Evolutionary conservation across 2,113 vertebrate species (phyloP).

Genomic region (Catharus bicknelli): DNA sequence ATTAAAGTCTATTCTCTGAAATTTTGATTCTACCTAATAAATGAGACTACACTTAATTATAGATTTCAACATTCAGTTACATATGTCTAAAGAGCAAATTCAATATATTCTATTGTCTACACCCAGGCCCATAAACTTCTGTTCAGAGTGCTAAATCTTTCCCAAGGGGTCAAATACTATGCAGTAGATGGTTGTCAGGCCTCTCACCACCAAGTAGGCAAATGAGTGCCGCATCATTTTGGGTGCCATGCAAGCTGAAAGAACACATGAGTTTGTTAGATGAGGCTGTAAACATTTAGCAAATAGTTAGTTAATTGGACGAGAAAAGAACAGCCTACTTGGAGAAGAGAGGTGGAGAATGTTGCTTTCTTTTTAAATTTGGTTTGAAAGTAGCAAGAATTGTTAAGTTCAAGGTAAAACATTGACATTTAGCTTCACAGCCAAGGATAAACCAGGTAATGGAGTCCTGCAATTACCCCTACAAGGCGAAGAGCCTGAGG

Average conservation of each 20-base stretch:
- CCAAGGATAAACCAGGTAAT: neutral
- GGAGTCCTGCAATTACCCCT: neutral
- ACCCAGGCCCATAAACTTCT: neutral
- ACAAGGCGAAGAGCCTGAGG: neutral
- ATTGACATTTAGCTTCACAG: neutral
- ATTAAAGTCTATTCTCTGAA: neutral
- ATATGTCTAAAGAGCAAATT: neutral
- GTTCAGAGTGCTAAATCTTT: neutral
- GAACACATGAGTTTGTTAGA: neutral
- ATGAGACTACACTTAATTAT: neutral
- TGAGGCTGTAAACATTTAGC: neutral
- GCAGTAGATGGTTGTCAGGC: neutral
- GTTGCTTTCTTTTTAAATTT: neutral
- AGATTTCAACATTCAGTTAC: neutral
- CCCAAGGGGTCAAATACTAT: neutral
- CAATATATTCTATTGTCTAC: neutral
- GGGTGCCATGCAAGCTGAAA: neutral
- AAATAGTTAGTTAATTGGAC: neutral
- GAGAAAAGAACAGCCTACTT: neutral
- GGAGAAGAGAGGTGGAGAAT: neutral
- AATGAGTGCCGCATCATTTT: neutral
- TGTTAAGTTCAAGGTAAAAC: neutral
- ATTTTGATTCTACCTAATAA: neutral
- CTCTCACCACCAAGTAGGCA: neutral
- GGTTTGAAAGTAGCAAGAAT: neutral